Base-by-base conservation (phyloP, 1,140 invertebrate genomes). In the Leptopilina clavipes region DNA sequence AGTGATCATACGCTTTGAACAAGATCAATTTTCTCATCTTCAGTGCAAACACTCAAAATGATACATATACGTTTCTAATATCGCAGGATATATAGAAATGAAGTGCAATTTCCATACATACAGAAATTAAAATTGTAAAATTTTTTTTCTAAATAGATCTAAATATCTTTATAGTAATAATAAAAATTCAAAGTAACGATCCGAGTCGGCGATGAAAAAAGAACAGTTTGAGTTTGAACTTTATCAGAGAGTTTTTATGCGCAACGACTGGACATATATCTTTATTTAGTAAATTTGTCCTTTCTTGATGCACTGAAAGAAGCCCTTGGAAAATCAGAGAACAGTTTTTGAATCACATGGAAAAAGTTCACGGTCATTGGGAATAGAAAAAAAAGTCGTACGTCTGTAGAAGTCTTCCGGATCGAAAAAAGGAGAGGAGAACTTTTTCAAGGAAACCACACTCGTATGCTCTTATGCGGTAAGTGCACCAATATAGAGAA, bases 371-470 rank as follows among this genome's bases (percentile, higher is more conserved):
- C 59, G 59, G 59, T 65, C 59, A 65, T 1, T 65, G 19, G 56
- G 37, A 40, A 40, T 8, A 40, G 6, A 56, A 56, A 59, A 31
- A 65, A 65, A 65, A 65, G 59, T 65, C 22, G 56, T 31, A 65
- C 59, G 22, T 65, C 11, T 31, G 25, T 14, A 25, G 5, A 14
- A 25, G 59, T 31, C 59, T 65, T 65, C 59, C 59, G 22, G 59
- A 12, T 65, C 1, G 14, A 65, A 65, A 65, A 37, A n/a, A n/a
- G 22, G 3, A 65, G 22, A 65, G n/a, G 6, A 65, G 59, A 65
- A 65, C 25, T 65, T 65, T 65, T 65, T 31, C 25, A 65, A 31
- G 59, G 59, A 31, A 22, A 65, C 59, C 59, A 65, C 59, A 65
- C 59, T 65, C 25, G 59, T 65, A 31, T 31, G 25, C 59, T 65